Conservation (phyloP, 2,797 vertebrate genomes). For the Dicrostonyx torquatus region DNA sequence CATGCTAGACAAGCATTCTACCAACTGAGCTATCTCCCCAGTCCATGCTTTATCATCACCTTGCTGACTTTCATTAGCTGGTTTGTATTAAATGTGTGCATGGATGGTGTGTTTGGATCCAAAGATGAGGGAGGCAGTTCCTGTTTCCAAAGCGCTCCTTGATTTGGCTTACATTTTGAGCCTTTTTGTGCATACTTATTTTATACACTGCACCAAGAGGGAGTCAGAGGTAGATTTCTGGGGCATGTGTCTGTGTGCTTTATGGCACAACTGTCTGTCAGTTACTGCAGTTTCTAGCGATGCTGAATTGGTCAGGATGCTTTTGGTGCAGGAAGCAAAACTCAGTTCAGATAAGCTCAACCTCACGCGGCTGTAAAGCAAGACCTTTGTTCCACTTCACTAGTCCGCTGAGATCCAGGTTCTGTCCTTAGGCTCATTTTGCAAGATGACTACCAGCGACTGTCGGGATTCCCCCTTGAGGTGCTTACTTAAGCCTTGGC, state of each 20-base stretch:
- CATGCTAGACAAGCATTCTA: no score
- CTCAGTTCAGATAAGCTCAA: neutral
- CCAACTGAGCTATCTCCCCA: neutral
- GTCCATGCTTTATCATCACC: neutral
- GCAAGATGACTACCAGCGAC: neutral
- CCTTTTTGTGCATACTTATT: neutral
- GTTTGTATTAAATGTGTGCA: neutral
- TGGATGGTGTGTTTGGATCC: neutral
- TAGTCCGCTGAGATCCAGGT: neutral
- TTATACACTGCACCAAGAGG: neutral
- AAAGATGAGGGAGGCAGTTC: slow-evolving; percentile 27
- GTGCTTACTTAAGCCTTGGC: slow-evolving; percentile 1
- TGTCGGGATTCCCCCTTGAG: neutral
- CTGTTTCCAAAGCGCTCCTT: slow-evolving; percentile 14
- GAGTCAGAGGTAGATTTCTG: slow-evolving; percentile 7
- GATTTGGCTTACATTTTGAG: neutral
- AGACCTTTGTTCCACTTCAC: neutral
- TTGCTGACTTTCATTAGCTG: neutral
- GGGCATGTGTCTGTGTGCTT: neutral
- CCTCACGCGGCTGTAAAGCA: neutral
- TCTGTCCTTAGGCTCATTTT: neutral
- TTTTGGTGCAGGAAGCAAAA: slow-evolving; percentile 11
- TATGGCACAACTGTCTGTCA: neutral
- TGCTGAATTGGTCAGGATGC: neutral
- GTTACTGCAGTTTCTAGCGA: neutral